phyloP scores from a whole-genome alignment of 1,140 invertebrate genomes.

The Cotesia glomerata region DNA sequence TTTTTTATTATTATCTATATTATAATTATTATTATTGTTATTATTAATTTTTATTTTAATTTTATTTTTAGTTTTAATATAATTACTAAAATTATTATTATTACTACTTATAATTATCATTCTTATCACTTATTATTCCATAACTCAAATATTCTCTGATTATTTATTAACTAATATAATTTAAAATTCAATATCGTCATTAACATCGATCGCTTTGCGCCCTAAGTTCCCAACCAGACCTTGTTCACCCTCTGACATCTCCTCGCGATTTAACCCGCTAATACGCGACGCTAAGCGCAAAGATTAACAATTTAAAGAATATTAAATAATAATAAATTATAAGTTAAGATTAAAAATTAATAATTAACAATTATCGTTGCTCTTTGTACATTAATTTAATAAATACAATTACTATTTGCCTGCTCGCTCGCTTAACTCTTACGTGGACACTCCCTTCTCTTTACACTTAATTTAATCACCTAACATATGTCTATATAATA shows the following conservation, averaged over 20 bases:
- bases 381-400: conserved; percentile 10
- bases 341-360: not conserved
- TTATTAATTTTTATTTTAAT: no score
- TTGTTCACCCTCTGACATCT: not conserved
- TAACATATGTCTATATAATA: not conserved
- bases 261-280: not conserved
- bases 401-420: conserved; percentile 20
- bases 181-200: not conserved
- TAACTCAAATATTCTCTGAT: not conserved
- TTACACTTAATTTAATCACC: conserved; percentile 24
- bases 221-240: not conserved
- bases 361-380: not conserved
- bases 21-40: not conserved
- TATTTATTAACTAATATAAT: not conserved
- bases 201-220: not conserved
- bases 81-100: not conserved
- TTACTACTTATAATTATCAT: no score
- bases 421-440: conserved; percentile 30
- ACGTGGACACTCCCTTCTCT: conserved; percentile 29
- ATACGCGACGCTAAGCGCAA: not conserved
- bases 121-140: no score
- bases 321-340: conserved; percentile 13
- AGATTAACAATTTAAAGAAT: not conserved
- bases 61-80: not conserved
- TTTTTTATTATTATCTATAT: not conserved